Evolutionary conservation across 2,797 vertebrate species (phyloP), one percentile per base, ranked within the genome.

Genomic region (Alfaro cultratus): DNA sequence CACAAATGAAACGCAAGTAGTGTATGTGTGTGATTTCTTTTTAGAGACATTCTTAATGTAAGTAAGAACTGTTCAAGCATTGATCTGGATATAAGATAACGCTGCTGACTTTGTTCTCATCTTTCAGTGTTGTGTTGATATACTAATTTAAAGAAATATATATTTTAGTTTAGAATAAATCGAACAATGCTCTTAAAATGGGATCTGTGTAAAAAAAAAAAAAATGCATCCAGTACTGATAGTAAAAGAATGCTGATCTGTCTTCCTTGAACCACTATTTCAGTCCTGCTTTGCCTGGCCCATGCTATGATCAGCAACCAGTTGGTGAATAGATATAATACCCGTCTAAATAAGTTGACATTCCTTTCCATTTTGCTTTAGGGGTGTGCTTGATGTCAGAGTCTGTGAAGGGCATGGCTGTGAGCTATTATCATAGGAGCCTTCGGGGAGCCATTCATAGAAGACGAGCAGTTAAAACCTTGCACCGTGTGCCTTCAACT

Each of bases 391-490:
- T 88, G 91, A 90, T 91, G 91, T 93, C 91, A 92, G 91, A 80
- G 89, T 91, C 91, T 88, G 92, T 95, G 92, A 95, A 94, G 94
- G 93, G 92, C 94, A 95, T 78, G 90, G 86, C 93, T 93, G 90
- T 93, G 91, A 95, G 93, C 92, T 93, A 94, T 95, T 95, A 94
- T 94, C 89, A 91, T 91, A 91, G 92, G 82, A 90, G 92, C 91
- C 93, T 94, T 93, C 91, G 68, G 94, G 94, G 94, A 94, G 89
- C 93, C 91, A 91, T 95, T 94, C 93, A 90, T 86, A 87, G 90
- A 93, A 94, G 93, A 93, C 94, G 90, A 93, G 92, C 94, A 93
- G 90, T 95, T 95, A 95, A 94, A 94, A 94, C 92, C 91, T 95
- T 91, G 89, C 76, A 77, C 92, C 70, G 74, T 93, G 88, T 82